Base-by-base conservation (phyloP, 2,113 vertebrate genomes). In the Nannospalax galili region DNA sequence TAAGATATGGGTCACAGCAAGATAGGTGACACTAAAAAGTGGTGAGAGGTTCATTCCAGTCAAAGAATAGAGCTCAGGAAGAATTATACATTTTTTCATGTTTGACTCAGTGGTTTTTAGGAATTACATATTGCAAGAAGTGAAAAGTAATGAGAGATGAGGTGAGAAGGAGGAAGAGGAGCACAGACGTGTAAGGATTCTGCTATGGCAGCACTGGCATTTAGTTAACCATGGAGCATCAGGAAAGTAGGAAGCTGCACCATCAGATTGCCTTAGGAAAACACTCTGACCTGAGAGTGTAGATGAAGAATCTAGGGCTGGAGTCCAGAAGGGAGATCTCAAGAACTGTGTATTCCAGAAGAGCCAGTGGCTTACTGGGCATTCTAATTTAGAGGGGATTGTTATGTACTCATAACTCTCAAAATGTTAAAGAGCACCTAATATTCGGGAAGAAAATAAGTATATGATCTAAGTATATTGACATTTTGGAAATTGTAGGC, bases 131-230 rank as follows among this genome's bases (percentile, higher is more conserved):
- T 4, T 65, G 2, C 40, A 42, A 7, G 14, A 79, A 7, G 7
- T 64, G 17, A 94, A 64, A 15, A 77, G 45, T 10, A 32, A 40
- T 7, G 3, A 37, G 22, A 52, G 48, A 11, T 52, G 48, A 52
- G 28, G 0, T 60, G 30, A 22, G 73, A 58, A 70, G 37, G 7
- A 74, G 1, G 3, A 2, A 37, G 6, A 0, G 40, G 0, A 16
- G 6, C 6, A 62, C 3, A 70, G 24, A 73, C 69, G 9, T 19
- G 89, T 48, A 20, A 88, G 5, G 22, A 58, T 69, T 74, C n/a
- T 62, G 37, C 24, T 32, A 2, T 32, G 16, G 5, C n/a, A n/a
- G n/a, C n/a, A n/a, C n/a, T n/a, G n/a, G n/a, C n/a, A n/a, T n/a
- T n/a, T n/a, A n/a, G n/a, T n/a, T n/a, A n/a, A n/a, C n/a, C n/a